Evolutionary conservation across 2,888 invertebrate genomes (phyloP).

Genomic region (Icerya purchasi): DNA sequence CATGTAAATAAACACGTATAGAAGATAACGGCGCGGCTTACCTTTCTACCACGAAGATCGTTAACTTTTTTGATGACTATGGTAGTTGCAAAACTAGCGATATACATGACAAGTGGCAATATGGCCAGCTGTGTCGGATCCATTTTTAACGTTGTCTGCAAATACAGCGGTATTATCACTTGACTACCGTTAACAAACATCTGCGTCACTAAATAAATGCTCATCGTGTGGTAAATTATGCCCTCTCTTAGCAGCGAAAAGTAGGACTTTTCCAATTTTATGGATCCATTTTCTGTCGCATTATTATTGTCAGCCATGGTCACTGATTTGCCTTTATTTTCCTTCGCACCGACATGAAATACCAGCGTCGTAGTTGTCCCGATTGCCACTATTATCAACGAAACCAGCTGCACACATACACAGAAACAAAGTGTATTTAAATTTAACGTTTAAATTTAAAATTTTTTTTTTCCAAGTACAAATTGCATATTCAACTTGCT

Average conservation of each 20-base stretch:
- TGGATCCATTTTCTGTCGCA: background rate
- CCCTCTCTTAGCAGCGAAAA: background rate
- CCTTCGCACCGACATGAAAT: conserved; percentile 32
- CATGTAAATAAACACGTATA: no score
- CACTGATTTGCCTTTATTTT: background rate
- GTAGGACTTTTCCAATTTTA: background rate
- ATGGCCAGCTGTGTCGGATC: conserved; percentile 55
- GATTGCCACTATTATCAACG: conserved; percentile 10
- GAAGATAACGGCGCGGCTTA: no score
- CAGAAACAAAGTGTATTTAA: background rate
- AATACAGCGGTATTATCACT: conserved; percentile 46
- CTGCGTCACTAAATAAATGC: conserved; percentile 9
- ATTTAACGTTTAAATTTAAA: background rate
- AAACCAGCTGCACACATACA: conserved; percentile 10
- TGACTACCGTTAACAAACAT: conserved; percentile 10
- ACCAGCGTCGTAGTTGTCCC: conserved; percentile 12
- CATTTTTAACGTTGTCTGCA: conserved; percentile 52
- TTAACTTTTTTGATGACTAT: conserved; percentile 47
- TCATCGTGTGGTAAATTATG: conserved; percentile 6
- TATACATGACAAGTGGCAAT: conserved; percentile 63
- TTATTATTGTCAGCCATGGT: background rate
- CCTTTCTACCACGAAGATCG: conserved; percentile 33
- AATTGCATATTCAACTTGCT: no score
- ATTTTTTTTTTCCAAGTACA: no score
- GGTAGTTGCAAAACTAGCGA: conserved; percentile 58